Conservation (phyloP, 2,888 invertebrate species). For the Anticlea derivata region DNA sequence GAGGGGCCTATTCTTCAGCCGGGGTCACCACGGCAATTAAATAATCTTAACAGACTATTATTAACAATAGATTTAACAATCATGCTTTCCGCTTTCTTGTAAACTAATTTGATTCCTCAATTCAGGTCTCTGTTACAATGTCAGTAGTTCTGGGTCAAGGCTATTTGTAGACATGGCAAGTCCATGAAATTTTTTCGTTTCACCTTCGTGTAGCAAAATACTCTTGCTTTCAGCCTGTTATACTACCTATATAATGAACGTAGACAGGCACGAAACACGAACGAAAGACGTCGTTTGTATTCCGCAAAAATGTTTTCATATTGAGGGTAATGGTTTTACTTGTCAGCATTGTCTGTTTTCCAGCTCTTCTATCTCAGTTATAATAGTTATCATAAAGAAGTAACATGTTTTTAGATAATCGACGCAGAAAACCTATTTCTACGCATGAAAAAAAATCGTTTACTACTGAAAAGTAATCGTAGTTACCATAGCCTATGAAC, state of each 20-base stretch:
- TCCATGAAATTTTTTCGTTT: constrained; percentile 35
- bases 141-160: constrained; percentile 35
- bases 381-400: no score
- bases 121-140: constrained; percentile 22
- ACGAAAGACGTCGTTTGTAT: constrained; percentile 20
- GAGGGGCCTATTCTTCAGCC: no score
- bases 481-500: no score
- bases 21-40: no score
- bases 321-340: constrained; percentile 18
- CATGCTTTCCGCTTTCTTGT: no score
- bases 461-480: no score
- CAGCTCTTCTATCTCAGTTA: not conserved
- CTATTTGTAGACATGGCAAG: constrained; percentile 30
- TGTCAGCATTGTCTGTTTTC: constrained; percentile 17
- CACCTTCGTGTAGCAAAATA: constrained; percentile 31
- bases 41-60: no score
- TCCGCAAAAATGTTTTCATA: constrained; percentile 14
- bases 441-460: no score
- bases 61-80: no score
- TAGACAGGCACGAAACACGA: constrained; percentile 10
- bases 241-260: constrained; percentile 21
- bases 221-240: constrained; percentile 28
- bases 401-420: no score
- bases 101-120: constrained; percentile 17
- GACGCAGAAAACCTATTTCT: no score